A percentile compares a stretch with the other conserved stretches of the same genome.
Evolutionary conservation across 2,888 invertebrate species (phyloP).

Genomic region (Acanthacorydalis orientalis): DNA sequence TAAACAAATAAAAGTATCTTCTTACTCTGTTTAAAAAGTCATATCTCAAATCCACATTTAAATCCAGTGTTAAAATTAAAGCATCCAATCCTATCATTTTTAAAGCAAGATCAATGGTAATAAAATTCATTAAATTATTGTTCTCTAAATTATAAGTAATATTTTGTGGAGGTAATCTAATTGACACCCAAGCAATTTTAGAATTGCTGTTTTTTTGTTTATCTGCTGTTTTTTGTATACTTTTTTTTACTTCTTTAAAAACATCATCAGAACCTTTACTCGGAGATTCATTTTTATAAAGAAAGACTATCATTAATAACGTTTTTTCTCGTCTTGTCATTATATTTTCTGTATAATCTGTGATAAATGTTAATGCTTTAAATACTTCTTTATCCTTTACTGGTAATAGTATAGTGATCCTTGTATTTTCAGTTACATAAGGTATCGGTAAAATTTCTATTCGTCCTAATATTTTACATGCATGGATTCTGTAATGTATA

Average conservation of each 20-base stretch:
- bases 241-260: slow-evolving; percentile 42
- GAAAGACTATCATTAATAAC: slow-evolving; percentile 53
- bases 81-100: slow-evolving; percentile 56
- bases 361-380: slow-evolving; percentile 48
- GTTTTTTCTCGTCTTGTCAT: slow-evolving; percentile 66
- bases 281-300: slow-evolving; percentile 42
- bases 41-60: slow-evolving; percentile 50
- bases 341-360: slow-evolving; percentile 51
- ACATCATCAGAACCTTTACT: slow-evolving; percentile 46
- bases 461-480: slow-evolving; percentile 68
- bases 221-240: slow-evolving; percentile 41
- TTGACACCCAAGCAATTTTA: slow-evolving; percentile 51
- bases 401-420: slow-evolving; percentile 61
- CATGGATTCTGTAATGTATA: slow-evolving; percentile 42
- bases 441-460: slow-evolving; percentile 84
- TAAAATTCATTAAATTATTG: slow-evolving; percentile 31
- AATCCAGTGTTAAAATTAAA: slow-evolving; percentile 48
- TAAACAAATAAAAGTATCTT: slow-evolving; percentile 7
- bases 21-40: slow-evolving; percentile 80
- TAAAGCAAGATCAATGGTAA: slow-evolving; percentile 48
- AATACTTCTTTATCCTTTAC: slow-evolving; percentile 37
- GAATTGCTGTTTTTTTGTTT: slow-evolving; percentile 50
- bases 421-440: slow-evolving; percentile 86
- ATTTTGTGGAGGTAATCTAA: slow-evolving; percentile 33
- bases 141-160: slow-evolving; percentile 20